Evolutionary conservation across 2,797 vertebrate species (phyloP).

Genomic region (Rhinella marina): DNA sequence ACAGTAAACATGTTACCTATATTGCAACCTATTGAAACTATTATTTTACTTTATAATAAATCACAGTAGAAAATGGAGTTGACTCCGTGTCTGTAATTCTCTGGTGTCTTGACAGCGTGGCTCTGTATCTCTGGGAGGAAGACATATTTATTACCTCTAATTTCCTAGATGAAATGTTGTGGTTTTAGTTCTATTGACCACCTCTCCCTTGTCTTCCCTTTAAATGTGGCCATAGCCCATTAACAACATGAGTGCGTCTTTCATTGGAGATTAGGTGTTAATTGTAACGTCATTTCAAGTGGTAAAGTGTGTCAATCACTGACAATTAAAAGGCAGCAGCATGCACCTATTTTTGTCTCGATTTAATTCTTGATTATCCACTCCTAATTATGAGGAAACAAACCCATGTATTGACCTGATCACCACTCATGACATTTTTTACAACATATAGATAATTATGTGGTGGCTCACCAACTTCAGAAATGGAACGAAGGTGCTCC

Average conservation of each 20-base stretch:
- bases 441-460: too few relatives aligned
- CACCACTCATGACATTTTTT: too few relatives aligned
- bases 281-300: constrained; percentile 13
- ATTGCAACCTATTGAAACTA: background rate
- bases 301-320: background rate
- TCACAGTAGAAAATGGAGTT: background rate
- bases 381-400: too few relatives aligned
- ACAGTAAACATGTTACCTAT: background rate
- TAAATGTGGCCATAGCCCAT: constrained; percentile 6
- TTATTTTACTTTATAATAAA: background rate
- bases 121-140: background rate
- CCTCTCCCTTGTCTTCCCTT: constrained; percentile 14
- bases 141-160: constrained; percentile 23
- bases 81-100: background rate
- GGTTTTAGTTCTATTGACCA: constrained; percentile 51
- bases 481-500: too few relatives aligned
- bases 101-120: background rate
- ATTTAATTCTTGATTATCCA: constrained; percentile 9
- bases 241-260: constrained; percentile 2
- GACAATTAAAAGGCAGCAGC: constrained; percentile 19
- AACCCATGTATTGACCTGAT: too few relatives aligned
- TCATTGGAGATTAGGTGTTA: constrained; percentile 2
- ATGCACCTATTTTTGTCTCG: background rate
- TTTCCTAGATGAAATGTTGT: constrained; percentile 28
- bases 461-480: too few relatives aligned